These are phyloP conservation scores for Trogon melanurus DNA, from an alignment of 2,113 vertebrate genomes.

Conservation along the genomic window DNA sequence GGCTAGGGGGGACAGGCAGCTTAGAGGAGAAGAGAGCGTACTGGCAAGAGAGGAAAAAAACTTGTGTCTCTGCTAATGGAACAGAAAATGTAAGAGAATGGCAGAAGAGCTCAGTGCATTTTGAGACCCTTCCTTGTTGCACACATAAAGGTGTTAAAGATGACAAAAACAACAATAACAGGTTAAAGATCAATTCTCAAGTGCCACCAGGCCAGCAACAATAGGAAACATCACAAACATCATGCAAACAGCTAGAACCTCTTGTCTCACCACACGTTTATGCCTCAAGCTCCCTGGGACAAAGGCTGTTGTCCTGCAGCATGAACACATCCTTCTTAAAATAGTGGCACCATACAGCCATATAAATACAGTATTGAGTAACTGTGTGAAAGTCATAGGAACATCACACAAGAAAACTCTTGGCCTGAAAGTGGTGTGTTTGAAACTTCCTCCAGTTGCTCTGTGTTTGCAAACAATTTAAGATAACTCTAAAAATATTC, in stretches of 20 bases:
- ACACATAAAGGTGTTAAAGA: too few relatives aligned
- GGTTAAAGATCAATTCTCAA: neutral
- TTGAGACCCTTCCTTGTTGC: neutral
- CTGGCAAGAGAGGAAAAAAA: neutral
- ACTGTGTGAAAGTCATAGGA: neutral
- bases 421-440: neutral
- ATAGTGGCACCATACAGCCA: neutral
- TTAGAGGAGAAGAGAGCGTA: neutral
- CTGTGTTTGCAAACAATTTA: neutral
- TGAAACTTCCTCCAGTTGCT: neutral
- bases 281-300: fast-evolving
- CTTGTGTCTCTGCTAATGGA: neutral
- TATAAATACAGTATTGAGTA: neutral
- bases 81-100: neutral
- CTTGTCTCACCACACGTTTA: neutral
- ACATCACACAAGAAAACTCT: neutral
- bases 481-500: neutral
- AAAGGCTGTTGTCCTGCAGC: neutral
- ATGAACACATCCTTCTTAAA: neutral
- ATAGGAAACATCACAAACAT: neutral
- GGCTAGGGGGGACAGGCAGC: too few relatives aligned
- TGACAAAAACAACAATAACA: neutral
- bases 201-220: neutral
- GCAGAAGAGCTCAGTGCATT: neutral
- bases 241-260: fast-evolving